Conservation (phyloP, 2,888 invertebrate genomes). For the Taphrorychus bicolor region DNA sequence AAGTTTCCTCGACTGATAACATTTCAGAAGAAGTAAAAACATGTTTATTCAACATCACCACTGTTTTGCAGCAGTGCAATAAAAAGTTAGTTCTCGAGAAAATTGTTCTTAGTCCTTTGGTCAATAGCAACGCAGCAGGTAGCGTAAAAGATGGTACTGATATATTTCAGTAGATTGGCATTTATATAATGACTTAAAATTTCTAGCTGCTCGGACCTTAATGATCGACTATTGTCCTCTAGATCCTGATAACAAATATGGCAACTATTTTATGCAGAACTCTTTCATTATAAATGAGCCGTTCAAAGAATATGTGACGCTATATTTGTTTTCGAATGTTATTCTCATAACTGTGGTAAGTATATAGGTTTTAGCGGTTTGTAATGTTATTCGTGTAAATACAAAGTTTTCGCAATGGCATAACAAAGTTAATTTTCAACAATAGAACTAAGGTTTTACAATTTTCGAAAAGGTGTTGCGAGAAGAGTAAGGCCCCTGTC, state of each 20-base stretch:
- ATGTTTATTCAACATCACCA: not conserved
- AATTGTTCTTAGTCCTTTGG: not conserved
- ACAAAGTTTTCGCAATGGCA: too few relatives aligned
- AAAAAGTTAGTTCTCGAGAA: not conserved
- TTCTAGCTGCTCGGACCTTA: not conserved
- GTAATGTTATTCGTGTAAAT: too few relatives aligned
- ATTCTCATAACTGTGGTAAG: not conserved
- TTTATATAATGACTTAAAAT: not conserved
- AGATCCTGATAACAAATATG: not conserved
- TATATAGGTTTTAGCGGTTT: too few relatives aligned
- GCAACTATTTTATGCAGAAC: not conserved
- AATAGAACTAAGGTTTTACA: too few relatives aligned
- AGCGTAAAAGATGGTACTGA: too few relatives aligned
- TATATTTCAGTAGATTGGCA: too few relatives aligned
- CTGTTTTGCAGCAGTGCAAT: not conserved
- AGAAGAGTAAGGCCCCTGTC: too few relatives aligned
- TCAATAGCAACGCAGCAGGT: not conserved
- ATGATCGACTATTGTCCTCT: not conserved
- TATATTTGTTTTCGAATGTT: not conserved
- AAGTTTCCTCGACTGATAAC: not conserved
- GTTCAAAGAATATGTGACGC: not conserved
- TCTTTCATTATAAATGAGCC: not conserved
- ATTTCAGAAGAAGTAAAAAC: not conserved
- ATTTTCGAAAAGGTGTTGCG: too few relatives aligned
- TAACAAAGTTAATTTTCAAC: too few relatives aligned